phyloP scores from a whole-genome alignment of 2,797 vertebrate species.

The Clarias platycephalus region DNA sequence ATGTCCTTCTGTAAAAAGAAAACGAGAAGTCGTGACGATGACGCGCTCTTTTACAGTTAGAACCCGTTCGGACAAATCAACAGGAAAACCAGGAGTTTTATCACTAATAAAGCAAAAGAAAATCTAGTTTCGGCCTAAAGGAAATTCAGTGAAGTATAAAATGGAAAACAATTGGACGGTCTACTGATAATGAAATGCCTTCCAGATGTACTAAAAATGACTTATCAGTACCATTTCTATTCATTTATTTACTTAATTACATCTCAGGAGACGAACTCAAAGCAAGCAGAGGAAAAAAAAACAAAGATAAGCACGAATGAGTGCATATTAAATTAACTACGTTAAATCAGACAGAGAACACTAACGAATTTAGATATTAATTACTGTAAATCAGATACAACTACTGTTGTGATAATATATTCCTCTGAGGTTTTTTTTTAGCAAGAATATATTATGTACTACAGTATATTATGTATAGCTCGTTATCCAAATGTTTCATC shows the following conservation, averaged over 20 bases:
- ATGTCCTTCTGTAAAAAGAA: background rate
- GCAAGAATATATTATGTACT: too few species aligned
- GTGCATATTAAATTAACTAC: background rate
- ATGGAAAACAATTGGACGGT: background rate
- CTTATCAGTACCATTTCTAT: background rate
- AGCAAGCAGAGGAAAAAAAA: background rate
- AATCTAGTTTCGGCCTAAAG: background rate
- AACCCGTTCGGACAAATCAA: background rate
- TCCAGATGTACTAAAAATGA: background rate
- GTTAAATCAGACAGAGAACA: background rate
- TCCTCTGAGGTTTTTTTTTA: background rate
- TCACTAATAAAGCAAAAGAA: background rate
- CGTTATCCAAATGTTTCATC: background rate
- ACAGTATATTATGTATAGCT: too few species aligned
- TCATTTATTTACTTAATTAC: conserved; percentile 17
- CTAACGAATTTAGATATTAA: background rate
- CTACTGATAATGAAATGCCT: background rate
- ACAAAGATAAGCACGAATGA: background rate
- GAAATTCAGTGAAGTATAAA: background rate
- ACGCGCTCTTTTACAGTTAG: background rate
- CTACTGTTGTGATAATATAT: background rate
- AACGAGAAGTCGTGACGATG: background rate
- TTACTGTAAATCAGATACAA: background rate
- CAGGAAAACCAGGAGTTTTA: background rate
- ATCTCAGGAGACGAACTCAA: background rate